phyloP scores from a whole-genome alignment of 2,888 invertebrate species.

The Abrostola triplasia region DNA sequence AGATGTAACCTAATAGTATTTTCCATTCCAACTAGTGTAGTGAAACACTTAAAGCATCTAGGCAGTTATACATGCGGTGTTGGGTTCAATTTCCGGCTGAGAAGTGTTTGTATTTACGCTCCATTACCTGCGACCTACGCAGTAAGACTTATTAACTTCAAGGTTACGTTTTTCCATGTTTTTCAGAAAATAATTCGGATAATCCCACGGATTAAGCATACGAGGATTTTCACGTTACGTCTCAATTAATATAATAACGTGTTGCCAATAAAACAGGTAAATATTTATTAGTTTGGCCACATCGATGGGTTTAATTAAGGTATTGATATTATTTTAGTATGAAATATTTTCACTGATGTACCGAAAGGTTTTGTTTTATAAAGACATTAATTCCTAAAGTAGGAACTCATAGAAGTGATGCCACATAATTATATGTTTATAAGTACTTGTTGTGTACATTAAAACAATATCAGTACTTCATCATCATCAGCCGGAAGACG shows the following conservation, averaged over 20 bases:
- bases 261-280: conserved; percentile 3
- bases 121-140: conserved; percentile 63
- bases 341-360: neutral
- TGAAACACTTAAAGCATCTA: conserved; percentile 40
- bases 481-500: no score
- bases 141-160: conserved; percentile 60
- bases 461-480: no score
- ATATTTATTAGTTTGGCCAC: neutral
- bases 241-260: conserved; percentile 4
- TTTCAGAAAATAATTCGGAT: conserved; percentile 30
- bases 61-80: conserved; percentile 49
- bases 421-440: no score
- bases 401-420: no score
- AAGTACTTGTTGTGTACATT: no score
- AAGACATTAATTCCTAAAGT: no score
- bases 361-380: no score
- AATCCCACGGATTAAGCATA: conserved; percentile 10
- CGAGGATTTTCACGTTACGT: conserved; percentile 2
- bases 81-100: conserved; percentile 67
- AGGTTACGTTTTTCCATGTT: conserved; percentile 41
- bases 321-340: neutral
- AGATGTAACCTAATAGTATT: no score
- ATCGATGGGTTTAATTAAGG: neutral
- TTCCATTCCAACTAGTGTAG: neutral
- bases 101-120: conserved; percentile 66